Conservation (phyloP, 1,140 invertebrate species). For the Agrilus planipennis region DNA sequence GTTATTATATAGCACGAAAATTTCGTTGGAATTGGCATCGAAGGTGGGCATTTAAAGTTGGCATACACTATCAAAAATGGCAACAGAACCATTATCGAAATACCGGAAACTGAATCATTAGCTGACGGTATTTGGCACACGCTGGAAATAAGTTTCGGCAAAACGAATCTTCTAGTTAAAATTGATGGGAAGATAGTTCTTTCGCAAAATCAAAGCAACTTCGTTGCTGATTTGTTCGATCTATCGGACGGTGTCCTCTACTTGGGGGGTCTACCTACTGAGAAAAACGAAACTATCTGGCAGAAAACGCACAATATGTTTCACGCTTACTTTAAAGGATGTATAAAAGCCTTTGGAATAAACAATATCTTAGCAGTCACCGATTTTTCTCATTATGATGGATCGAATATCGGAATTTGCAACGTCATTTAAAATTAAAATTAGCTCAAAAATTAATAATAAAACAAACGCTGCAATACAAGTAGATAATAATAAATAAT, state of each 20-base stretch:
- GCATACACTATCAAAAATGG: constrained; percentile 33
- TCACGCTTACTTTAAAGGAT: constrained; percentile 25
- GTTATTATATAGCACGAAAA: constrained; percentile 32
- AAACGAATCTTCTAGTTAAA: constrained; percentile 39
- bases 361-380: constrained; percentile 26
- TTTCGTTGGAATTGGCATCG: constrained; percentile 49
- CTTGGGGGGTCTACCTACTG: constrained; percentile 26
- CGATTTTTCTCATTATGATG: constrained; percentile 42
- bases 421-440: no score
- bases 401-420: constrained; percentile 43
- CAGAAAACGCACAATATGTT: constrained; percentile 21
- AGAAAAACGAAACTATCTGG: constrained; percentile 18
- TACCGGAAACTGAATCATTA: constrained; percentile 41
- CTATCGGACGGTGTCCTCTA: constrained; percentile 21
- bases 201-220: constrained; percentile 1
- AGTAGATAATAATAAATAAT: no score
- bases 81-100: constrained; percentile 35
- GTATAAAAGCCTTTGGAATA: constrained; percentile 27
- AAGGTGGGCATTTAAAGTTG: constrained; percentile 49
- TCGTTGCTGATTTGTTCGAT: not conserved
- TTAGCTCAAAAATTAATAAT: no score
- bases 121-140: constrained; percentile 55
- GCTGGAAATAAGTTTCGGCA: constrained; percentile 38
- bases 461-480: no score
- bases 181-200: constrained; percentile 33